phyloP scores from a whole-genome alignment of 2,797 vertebrate species.

The Sebastes taczanowskii region DNA sequence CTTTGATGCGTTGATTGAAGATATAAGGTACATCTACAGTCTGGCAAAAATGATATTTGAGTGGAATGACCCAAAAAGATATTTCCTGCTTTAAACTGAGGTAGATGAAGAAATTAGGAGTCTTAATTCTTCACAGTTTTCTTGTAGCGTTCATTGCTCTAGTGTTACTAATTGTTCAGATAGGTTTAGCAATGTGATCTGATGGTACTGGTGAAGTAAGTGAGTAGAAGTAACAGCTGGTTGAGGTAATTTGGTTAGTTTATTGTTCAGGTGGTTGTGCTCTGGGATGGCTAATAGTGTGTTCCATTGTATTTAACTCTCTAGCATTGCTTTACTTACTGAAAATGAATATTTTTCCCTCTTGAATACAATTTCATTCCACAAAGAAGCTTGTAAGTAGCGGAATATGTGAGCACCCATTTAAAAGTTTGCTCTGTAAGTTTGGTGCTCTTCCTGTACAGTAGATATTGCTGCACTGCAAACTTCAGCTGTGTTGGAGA shows the following conservation, averaged over 20 bases:
- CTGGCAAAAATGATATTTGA: not conserved
- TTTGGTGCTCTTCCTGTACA: conserved; percentile 18
- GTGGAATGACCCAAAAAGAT: not conserved
- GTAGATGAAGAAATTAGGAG: not conserved
- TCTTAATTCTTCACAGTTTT: not conserved
- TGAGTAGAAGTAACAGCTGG: not conserved
- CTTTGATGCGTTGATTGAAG: not conserved
- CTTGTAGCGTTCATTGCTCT: not conserved
- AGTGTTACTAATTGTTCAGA: not conserved
- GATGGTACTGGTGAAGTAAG: conserved; percentile 7
- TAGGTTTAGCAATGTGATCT: not conserved
- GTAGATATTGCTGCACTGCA: conserved; percentile 6
- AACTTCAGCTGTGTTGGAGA: conserved; percentile 10
- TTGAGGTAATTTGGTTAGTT: not conserved
- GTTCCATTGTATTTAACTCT: not conserved
- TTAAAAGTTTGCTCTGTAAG: conserved; percentile 58
- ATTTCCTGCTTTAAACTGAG: not conserved
- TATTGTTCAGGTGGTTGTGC: not conserved
- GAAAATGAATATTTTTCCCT: not conserved
- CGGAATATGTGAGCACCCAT: not conserved
- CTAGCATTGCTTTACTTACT: not conserved
- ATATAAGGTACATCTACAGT: not conserved
- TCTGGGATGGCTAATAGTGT: not conserved
- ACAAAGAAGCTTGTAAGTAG: not conserved
- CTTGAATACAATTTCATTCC: not conserved